Evolutionary conservation across 2,797 vertebrate genomes (phyloP).

Genomic region (Oreortyx pictus): DNA sequence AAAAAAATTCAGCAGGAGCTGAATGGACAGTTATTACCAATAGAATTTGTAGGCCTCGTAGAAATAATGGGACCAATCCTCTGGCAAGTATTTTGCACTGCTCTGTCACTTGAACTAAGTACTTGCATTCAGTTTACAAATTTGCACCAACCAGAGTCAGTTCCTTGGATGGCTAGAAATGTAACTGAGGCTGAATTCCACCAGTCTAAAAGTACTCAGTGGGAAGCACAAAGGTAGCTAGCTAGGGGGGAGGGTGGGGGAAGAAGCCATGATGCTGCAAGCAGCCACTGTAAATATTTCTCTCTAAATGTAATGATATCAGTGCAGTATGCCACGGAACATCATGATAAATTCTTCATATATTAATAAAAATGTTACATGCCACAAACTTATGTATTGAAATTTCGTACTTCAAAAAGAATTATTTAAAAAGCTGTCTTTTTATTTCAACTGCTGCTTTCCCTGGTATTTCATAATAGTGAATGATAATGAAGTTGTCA

Average conservation of each 20-base stretch:
- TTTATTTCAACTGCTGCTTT: slow-evolving; percentile 45
- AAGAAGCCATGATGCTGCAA: rapidly evolving
- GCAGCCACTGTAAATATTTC: background rate
- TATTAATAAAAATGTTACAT: slow-evolving; percentile 48
- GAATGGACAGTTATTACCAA: background rate
- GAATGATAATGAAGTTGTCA: slow-evolving; percentile 60
- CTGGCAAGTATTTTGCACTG: background rate
- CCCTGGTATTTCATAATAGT: slow-evolving; percentile 19
- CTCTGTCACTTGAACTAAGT: background rate
- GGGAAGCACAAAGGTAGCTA: background rate
- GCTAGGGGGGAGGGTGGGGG: background rate
- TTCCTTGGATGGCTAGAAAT: background rate
- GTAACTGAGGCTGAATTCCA: background rate
- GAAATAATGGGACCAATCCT: background rate
- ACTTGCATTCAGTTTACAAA: background rate
- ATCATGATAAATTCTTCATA: slow-evolving; percentile 43
- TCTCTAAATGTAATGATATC: background rate
- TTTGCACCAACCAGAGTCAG: background rate
- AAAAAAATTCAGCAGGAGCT: background rate
- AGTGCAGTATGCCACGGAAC: background rate
- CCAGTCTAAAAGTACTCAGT: background rate
- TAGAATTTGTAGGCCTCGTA: background rate
- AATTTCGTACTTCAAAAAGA: slow-evolving; percentile 25
- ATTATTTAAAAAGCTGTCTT: slow-evolving; percentile 34
- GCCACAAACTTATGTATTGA: background rate